Evolutionary conservation across 2,888 invertebrate genomes (phyloP), one percentile per base, ranked within the genome.

Genomic region (Carpatolechia fugitivella): DNA sequence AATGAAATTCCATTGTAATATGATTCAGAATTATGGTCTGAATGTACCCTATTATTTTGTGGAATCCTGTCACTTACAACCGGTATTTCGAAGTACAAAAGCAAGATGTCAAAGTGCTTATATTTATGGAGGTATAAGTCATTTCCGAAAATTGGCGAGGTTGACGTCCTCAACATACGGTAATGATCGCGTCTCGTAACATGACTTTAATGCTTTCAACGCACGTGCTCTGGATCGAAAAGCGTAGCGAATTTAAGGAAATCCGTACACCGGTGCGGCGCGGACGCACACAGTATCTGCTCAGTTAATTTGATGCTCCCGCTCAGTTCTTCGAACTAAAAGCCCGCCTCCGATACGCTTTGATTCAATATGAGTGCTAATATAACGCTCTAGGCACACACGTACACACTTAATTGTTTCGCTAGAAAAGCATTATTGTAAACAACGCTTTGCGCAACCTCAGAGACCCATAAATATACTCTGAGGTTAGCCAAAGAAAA

Each of bases 171-270:
- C 49, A 49, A 20, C 57, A 56, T 58, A 54, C 50, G 41, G 55
- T 56, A 56, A 57, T 62, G 56, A 58, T 59, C 52, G 48, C 54
- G 57, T 58, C 60, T 61, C 58, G 59, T 60, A 60, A 61, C 64
- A 64, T 51, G 68, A 65, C 74, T 49, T 48, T 52, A 35, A 79
- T 73, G 76, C 71, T 44, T 70, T 66, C 58, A 57, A 68, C 69
- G 69, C 76, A 78, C 76, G 74, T 72, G 74, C 72, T 75, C 72
- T 74, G 69, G 70, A 72, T 74, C 71, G 68, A 72, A 65, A 71
- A 66, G 71, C 76, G 71, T 75, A 72, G 69, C 78, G 71, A 81
- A 80, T 81, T 78, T 70, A 59, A 60, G 69, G 69, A 75, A 79
- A 74, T 72, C 72, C 69, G 68, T 70, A 68, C 74, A 71, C 65